These are phyloP conservation scores for Smittia aterrima DNA, from an alignment of 2,888 invertebrate genomes.

Conservation along the genomic window DNA sequence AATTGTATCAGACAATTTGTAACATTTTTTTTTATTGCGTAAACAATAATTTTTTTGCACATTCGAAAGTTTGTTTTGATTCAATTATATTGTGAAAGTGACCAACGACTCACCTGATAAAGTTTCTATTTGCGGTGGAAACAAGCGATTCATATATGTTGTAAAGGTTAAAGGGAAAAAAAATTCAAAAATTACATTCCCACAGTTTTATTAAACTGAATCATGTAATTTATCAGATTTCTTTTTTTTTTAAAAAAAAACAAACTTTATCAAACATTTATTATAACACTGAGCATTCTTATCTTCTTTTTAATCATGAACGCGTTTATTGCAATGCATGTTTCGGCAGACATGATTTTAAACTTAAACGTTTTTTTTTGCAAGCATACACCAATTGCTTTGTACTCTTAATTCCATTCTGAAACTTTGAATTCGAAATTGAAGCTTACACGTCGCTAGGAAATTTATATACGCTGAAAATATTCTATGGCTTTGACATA, in stretches of 20 bases:
- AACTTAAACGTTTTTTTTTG: background rate
- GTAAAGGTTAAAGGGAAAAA: no score
- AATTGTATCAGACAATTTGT: background rate
- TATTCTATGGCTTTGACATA: background rate
- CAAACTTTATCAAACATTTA: no score
- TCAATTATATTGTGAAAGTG: background rate
- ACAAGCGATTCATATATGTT: background rate
- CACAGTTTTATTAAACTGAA: no score
- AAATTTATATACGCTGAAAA: background rate
- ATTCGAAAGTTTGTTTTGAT: conserved; percentile 3
- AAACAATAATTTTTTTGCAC: conserved; percentile 1
- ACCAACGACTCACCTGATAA: no score
- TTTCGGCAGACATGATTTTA: background rate
- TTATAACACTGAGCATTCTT: conserved; percentile 1
- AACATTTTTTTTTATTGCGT: background rate
- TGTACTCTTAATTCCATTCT: background rate
- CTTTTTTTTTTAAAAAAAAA: no score
- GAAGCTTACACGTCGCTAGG: background rate
- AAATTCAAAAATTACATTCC: no score
- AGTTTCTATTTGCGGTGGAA: background rate
- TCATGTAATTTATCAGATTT: no score
- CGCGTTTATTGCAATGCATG: background rate
- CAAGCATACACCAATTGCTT: background rate
- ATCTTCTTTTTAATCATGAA: background rate
- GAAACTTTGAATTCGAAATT: background rate